Percentiles rank a stretch among this genome's conserved stretches.
Conservation (phyloP, 2,113 vertebrate genomes). For the Tragelaphus imberbis region DNA sequence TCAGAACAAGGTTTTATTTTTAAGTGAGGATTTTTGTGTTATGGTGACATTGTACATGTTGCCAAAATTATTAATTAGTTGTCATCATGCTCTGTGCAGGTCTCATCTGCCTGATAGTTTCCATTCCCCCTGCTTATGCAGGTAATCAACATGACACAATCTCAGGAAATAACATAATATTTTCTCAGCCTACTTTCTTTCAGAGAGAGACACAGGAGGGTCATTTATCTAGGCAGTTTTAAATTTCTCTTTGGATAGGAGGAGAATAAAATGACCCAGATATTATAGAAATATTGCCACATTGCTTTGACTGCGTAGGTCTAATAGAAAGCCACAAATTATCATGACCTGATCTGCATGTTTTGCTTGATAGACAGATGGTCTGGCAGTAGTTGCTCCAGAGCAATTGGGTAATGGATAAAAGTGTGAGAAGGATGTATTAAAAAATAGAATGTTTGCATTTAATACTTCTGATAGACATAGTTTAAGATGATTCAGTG, state of each 20-base stretch:
- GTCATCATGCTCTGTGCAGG: not conserved
- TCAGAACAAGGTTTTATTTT: not conserved
- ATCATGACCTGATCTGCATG: not conserved
- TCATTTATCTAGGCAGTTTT: not conserved
- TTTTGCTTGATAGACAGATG: not conserved
- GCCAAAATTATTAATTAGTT: not conserved
- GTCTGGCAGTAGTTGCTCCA: not conserved
- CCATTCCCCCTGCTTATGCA: not conserved
- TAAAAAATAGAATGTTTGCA: not conserved
- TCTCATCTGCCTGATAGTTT: not conserved
- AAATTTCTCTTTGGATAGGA: not conserved
- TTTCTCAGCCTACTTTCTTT: not conserved
- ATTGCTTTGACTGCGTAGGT: not conserved
- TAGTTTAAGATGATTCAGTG: not conserved
- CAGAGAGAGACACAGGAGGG: not conserved
- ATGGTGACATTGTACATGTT: not conserved
- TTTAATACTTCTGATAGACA: not conserved
- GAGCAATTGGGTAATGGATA: not conserved
- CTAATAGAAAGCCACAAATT: not conserved
- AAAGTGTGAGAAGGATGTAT: not conserved
- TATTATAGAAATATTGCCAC: not conserved
- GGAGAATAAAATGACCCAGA: not conserved
- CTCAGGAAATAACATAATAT: not conserved
- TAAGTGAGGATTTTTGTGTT: not conserved
- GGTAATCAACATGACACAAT: not conserved